Percentiles rank a stretch among this genome's conserved stretches.
phyloP scores from a whole-genome alignment of 2,888 invertebrate species.

The Volucella bombylans region DNA sequence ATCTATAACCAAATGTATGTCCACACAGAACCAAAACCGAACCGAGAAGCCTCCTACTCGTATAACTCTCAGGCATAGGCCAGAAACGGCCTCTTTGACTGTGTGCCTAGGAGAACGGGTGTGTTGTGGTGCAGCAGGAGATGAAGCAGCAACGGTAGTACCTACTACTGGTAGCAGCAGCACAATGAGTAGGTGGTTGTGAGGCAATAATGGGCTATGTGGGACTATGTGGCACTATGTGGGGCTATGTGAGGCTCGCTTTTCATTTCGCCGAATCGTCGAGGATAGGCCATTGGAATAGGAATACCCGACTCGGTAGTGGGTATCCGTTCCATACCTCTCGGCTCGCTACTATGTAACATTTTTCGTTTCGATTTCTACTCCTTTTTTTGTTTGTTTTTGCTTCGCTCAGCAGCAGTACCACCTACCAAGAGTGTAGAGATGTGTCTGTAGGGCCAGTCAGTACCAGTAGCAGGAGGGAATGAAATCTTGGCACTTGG shows the following conservation, averaged over 20 bases:
- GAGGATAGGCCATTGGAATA: constrained; percentile 64
- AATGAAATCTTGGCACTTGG: constrained; percentile 72
- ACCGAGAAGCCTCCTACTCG: constrained; percentile 43
- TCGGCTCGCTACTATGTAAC: constrained; percentile 50
- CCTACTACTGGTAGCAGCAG: too few relatives aligned
- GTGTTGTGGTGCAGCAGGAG: constrained; percentile 12
- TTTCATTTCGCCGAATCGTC: constrained; percentile 70
- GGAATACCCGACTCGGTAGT: constrained; percentile 13
- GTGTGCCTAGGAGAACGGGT: constrained; percentile 11
- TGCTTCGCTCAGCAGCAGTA: constrained; percentile 40
- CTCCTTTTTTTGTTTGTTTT: constrained; percentile 28
- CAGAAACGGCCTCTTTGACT: constrained; percentile 52
- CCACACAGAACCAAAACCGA: constrained; percentile 66
- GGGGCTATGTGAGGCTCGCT: constrained; percentile 41
- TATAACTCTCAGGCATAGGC: constrained; percentile 68
- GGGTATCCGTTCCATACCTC: too few relatives aligned
- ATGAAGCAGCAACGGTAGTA: too few relatives aligned
- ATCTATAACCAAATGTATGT: constrained; percentile 65
- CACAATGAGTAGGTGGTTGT: background rate
- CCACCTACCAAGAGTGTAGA: constrained; percentile 1
- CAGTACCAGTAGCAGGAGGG: constrained; percentile 46
- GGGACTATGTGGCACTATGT: constrained; percentile 26
- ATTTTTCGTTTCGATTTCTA: constrained; percentile 70
- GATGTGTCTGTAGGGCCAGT: background rate
- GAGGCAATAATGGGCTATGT: constrained; percentile 9